Percentiles rank a stretch among this genome's conserved stretches.
phyloP scores from a whole-genome alignment of 2,113 vertebrate species.

The Ceyx margarethae region DNA sequence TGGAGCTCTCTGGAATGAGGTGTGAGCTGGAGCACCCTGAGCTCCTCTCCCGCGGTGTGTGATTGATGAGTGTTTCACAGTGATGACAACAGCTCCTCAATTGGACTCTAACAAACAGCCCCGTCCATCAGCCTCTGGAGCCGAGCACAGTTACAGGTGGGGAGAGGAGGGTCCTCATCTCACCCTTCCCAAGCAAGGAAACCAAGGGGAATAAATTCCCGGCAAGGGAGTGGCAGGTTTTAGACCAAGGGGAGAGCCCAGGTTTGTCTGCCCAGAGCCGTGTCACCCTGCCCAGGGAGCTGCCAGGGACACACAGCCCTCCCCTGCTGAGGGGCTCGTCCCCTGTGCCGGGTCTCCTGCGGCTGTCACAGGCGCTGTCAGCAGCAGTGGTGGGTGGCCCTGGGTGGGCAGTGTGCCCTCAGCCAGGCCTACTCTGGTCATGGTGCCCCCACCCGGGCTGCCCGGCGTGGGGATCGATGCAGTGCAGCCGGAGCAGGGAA shows the following conservation, averaged over 20 bases:
- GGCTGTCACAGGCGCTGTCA: background rate
- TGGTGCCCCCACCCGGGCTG: rapidly evolving
- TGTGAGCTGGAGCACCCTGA: background rate
- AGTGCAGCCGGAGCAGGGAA: rapidly evolving
- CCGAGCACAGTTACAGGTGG: background rate
- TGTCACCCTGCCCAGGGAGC: too few relatives aligned
- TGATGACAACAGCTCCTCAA: background rate
- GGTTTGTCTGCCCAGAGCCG: background rate
- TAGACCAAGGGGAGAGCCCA: background rate
- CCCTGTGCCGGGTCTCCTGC: rapidly evolving
- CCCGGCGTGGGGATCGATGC: rapidly evolving
- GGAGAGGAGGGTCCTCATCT: background rate
- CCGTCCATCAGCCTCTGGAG: background rate
- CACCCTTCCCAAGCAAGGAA: background rate
- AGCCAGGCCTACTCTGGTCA: background rate
- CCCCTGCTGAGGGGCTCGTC: background rate
- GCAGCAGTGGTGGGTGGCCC: too few relatives aligned
- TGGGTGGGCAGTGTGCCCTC: too few relatives aligned
- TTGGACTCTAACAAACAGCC: background rate
- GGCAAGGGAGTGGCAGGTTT: background rate
- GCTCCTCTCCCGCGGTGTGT: background rate
- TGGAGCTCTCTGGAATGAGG: rapidly evolving
- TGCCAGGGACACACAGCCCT: background rate
- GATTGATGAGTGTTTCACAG: background rate
- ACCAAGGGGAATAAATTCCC: background rate